phyloP scores from a whole-genome alignment of 1,140 invertebrate genomes.

The Neoseiulus cucumeris region DNA sequence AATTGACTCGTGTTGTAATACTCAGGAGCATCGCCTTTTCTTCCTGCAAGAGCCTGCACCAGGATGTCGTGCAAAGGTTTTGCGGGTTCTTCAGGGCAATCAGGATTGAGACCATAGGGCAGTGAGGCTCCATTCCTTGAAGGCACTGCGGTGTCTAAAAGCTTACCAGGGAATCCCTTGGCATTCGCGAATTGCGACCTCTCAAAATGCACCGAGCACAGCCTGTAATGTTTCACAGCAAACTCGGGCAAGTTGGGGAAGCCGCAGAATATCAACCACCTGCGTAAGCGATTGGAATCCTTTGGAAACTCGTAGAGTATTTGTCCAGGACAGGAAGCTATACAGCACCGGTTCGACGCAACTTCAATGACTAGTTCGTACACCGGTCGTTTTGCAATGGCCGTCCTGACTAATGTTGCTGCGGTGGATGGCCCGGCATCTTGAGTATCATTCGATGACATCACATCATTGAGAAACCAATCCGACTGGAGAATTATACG shows the following conservation, averaged over 20 bases:
- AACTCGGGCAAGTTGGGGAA: neutral
- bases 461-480: too few relatives aligned
- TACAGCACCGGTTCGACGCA: neutral
- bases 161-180: neutral
- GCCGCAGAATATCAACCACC: neutral
- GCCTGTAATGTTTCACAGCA: neutral
- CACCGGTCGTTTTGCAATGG: neutral
- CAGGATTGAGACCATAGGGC: neutral
- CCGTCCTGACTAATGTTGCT: too few relatives aligned
- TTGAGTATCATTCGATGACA: too few relatives aligned
- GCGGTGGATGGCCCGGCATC: too few relatives aligned
- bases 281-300: neutral
- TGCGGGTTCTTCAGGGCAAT: neutral
- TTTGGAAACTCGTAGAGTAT: neutral
- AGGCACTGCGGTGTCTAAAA: neutral
- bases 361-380: neutral
- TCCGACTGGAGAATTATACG: too few relatives aligned
- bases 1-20: neutral
- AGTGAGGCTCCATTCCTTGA: neutral
- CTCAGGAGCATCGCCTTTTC: neutral
- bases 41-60: neutral
- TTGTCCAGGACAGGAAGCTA: neutral
- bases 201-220: slow-evolving; percentile 3
- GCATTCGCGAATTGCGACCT: neutral
- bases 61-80: neutral